Evolutionary conservation across 2,113 vertebrate genomes (phyloP).

Genomic region (Syngnathus typhle): DNA sequence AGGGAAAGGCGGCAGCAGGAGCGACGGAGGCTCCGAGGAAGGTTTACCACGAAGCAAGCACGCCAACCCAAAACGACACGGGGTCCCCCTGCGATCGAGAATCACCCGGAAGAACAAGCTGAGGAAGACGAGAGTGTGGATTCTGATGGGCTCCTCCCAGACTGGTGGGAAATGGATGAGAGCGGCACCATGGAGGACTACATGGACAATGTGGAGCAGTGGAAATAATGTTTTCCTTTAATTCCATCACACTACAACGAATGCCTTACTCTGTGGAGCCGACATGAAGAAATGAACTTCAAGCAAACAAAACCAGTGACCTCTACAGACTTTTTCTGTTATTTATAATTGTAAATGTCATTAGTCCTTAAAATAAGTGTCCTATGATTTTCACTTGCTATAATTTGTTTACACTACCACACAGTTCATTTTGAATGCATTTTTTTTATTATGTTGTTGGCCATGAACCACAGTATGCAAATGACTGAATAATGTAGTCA

Average conservation of each 20-base stretch:
- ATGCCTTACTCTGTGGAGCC: background rate
- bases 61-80: conserved; percentile 51
- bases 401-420: conserved; percentile 1
- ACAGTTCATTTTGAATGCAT: background rate
- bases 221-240: conserved; percentile 46
- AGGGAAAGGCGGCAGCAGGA: conserved; percentile 84
- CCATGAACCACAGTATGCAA: background rate
- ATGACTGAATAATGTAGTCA: background rate
- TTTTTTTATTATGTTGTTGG: background rate
- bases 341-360: conserved; percentile 5
- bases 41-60: conserved; percentile 50
- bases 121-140: conserved; percentile 29
- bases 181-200: conserved; percentile 76
- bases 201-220: conserved; percentile 85
- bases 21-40: conserved; percentile 70
- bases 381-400: background rate
- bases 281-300: background rate
- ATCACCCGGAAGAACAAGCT: conserved; percentile 15
- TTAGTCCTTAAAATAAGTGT: background rate
- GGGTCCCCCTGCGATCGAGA: conserved; percentile 12
- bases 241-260: background rate
- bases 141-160: conserved; percentile 44
- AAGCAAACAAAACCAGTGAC: background rate
- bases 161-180: conserved; percentile 70
- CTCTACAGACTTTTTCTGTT: conserved; percentile 2